phyloP scores from a whole-genome alignment of 2,888 invertebrate species.

The Rhopalosiphum nymphaeae region DNA sequence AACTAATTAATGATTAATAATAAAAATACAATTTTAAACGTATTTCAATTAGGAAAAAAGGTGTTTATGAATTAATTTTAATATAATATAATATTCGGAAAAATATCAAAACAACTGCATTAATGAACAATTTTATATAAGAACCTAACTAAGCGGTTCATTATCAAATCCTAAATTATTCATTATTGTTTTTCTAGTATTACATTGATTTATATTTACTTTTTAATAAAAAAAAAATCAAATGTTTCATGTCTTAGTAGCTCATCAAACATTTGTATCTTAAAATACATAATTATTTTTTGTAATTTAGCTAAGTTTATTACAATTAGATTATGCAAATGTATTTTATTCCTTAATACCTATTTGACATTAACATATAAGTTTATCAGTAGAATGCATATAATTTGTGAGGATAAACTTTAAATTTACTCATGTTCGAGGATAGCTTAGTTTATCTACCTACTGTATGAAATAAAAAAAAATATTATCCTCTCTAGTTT shows the following conservation, averaged over 20 bases:
- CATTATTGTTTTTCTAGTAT: not conserved
- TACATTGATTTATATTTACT: not conserved
- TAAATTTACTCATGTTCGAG: not conserved
- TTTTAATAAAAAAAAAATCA: not conserved
- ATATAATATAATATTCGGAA: not conserved
- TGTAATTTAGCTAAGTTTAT: not conserved
- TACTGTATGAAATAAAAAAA: not conserved
- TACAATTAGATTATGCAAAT: not conserved
- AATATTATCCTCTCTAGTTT: not conserved
- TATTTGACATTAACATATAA: not conserved
- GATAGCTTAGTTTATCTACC: not conserved
- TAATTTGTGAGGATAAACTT: constrained; percentile 26
- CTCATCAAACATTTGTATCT: not conserved
- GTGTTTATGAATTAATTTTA: not conserved
- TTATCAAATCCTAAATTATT: not conserved
- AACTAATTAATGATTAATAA: not conserved
- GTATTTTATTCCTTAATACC: not conserved
- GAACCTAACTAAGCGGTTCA: not conserved
- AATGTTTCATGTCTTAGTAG: not conserved
- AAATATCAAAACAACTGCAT: not conserved
- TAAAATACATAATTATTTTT: not conserved
- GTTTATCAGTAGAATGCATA: not conserved
- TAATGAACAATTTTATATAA: not conserved
- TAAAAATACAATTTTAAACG: not conserved
- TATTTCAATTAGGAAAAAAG: not conserved